A percentile compares a stretch with the other conserved stretches of the same genome.
Evolutionary conservation across 1,140 invertebrate species (phyloP).

Genomic region (Caenorhabditis tropicalis): DNA sequence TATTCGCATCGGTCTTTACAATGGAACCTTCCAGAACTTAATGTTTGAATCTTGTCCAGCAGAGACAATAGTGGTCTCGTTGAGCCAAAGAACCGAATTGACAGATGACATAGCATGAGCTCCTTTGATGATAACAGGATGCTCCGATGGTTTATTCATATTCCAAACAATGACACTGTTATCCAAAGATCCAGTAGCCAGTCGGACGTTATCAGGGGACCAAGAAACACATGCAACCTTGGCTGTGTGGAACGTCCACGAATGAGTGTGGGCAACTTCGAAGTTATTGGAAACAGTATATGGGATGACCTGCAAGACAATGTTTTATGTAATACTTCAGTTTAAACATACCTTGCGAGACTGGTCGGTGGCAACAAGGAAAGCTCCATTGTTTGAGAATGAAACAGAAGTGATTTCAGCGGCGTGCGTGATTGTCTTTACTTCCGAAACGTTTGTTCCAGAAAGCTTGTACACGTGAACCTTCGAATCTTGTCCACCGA

Average conservation of each 20-base stretch:
- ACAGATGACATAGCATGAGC: slow-evolving; percentile 71
- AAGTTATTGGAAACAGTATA: slow-evolving; percentile 63
- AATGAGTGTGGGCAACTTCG: slow-evolving; percentile 73
- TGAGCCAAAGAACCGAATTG: slow-evolving; percentile 67
- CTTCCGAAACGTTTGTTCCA: slow-evolving; percentile 77
- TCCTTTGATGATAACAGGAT: slow-evolving; percentile 70
- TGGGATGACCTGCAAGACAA: slow-evolving; percentile 68
- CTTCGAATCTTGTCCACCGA: slow-evolving; percentile 81
- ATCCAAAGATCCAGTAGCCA: slow-evolving; percentile 90
- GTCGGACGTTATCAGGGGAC: slow-evolving; percentile 84
- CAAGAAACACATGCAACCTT: slow-evolving; percentile 82
- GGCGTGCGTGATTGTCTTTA: slow-evolving; percentile 78
- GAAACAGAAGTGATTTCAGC: slow-evolving; percentile 84
- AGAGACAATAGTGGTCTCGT: slow-evolving; percentile 61
- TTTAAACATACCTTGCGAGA: slow-evolving; percentile 88
- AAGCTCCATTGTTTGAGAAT: slow-evolving; percentile 88
- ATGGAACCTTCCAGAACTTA: slow-evolving; percentile 64
- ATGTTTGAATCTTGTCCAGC: slow-evolving; percentile 71
- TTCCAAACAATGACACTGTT: slow-evolving; percentile 93
- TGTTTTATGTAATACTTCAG: too few relatives aligned
- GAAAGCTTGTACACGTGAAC: slow-evolving; percentile 84
- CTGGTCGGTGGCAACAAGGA: slow-evolving; percentile 86
- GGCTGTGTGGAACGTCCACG: slow-evolving; percentile 95
- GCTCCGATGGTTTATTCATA: slow-evolving; percentile 76
- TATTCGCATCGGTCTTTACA: not conserved